Percentiles rank a stretch among this genome's conserved stretches.
Evolutionary conservation across 2,797 vertebrate species (phyloP).

Genomic region (Oreochromis mossambicus): DNA sequence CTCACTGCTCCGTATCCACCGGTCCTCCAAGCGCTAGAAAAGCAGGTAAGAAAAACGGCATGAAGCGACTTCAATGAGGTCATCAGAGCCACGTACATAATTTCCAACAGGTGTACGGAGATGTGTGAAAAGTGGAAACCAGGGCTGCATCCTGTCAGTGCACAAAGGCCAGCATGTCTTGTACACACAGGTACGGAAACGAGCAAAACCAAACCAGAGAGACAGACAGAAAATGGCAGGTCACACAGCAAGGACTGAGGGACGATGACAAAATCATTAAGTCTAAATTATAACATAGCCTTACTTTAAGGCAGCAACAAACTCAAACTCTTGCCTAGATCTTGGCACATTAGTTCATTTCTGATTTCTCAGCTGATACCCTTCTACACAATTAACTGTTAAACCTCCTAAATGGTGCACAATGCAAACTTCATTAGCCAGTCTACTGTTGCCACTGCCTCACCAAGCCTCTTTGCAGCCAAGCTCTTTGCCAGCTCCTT

Average conservation of each 20-base stretch:
- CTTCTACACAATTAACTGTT: neutral
- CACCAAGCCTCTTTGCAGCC: neutral
- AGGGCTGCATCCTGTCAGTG: neutral
- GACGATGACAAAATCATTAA: neutral
- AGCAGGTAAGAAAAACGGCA: neutral
- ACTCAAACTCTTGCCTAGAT: neutral
- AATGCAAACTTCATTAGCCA: neutral
- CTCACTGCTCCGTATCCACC: neutral
- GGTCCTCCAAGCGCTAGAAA: neutral
- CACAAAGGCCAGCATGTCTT: neutral
- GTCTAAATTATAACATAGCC: neutral
- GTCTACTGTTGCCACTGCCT: neutral
- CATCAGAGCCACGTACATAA: neutral
- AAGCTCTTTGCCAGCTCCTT: neutral
- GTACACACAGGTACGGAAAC: neutral
- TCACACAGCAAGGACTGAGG: neutral
- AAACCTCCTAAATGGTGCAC: neutral
- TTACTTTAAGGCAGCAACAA: neutral
- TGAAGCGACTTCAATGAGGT: neutral
- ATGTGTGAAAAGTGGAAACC: neutral
- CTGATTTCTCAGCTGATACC: neutral
- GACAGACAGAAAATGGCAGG: neutral
- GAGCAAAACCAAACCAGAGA: neutral
- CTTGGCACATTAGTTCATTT: neutral
- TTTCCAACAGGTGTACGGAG: neutral